These are phyloP conservation scores for Lepidurus couesii DNA, from an alignment of 1,140 invertebrate species.

Conservation along the genomic window DNA sequence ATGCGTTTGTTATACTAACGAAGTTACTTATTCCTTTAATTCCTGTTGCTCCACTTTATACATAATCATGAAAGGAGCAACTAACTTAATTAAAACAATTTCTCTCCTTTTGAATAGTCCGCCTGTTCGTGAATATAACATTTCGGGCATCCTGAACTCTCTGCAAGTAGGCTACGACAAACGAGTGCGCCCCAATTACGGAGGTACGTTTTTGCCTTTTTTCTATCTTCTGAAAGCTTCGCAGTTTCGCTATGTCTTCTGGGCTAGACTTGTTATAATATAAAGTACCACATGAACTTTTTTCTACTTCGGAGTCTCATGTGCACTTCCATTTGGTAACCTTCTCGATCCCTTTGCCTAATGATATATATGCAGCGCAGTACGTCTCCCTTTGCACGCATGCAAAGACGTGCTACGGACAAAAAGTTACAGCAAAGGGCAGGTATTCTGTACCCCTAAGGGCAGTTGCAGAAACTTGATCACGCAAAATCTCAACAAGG, in stretches of 20 bases:
- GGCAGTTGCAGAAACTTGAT: no score
- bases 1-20: no score
- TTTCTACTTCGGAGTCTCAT: neutral
- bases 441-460: no score
- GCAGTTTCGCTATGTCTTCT: neutral
- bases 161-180: slow-evolving; percentile 94
- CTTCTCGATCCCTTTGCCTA: neutral
- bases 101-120: neutral
- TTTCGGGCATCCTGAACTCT: slow-evolving; percentile 85
- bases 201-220: slow-evolving; percentile 65
- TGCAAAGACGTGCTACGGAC: neutral
- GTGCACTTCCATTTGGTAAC: neutral
- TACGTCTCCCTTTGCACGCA: neutral
- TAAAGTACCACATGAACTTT: slow-evolving; percentile 31
- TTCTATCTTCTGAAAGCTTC: slow-evolving; percentile 24
- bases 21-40: no score
- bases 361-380: neutral
- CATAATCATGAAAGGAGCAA: neutral
- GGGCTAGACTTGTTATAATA: slow-evolving; percentile 6
- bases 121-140: slow-evolving; percentile 52
- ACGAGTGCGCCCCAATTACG: slow-evolving; percentile 95
- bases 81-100: neutral
- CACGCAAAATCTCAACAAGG: no score
- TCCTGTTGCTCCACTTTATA: no score
- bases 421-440: no score